These are phyloP conservation scores for Apogon hyalosoma DNA, from an alignment of 2,797 vertebrate genomes.

Conservation along the genomic window DNA sequence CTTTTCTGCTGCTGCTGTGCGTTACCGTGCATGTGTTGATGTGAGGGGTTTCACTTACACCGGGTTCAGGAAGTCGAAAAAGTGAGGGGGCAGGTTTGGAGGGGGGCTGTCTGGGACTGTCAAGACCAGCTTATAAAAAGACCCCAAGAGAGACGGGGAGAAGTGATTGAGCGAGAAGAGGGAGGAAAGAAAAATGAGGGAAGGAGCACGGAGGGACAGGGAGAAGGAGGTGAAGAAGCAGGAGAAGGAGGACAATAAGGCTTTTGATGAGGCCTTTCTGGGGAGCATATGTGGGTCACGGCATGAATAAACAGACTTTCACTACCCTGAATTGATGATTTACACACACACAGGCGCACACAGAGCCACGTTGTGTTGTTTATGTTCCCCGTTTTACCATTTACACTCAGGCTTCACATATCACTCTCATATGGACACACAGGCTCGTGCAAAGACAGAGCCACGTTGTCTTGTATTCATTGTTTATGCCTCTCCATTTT, in stretches of 20 bases:
- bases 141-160: conserved; percentile 63
- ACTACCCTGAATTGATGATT: conserved; percentile 61
- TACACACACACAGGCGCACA: conserved; percentile 48
- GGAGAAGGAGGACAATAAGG: conserved; percentile 76
- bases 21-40: conserved; percentile 34
- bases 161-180: conserved; percentile 56
- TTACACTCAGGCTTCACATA: conserved; percentile 57
- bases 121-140: conserved; percentile 70
- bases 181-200: conserved; percentile 30
- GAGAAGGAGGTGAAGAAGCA: conserved; percentile 55
- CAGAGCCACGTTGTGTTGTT: conserved; percentile 51
- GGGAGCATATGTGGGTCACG: conserved; percentile 80
- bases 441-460: conserved; percentile 39
- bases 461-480: conserved; percentile 57
- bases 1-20: conserved; percentile 41
- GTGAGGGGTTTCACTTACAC: conserved; percentile 59
- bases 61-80: conserved; percentile 61
- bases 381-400: conserved; percentile 53
- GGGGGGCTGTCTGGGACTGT: conserved; percentile 63
- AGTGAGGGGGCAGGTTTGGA: not conserved
- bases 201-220: conserved; percentile 31
- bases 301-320: conserved; percentile 78
- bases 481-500: conserved; percentile 71
- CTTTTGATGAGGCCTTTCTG: conserved; percentile 77
- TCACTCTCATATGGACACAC: conserved; percentile 38